A percentile compares a stretch with the other conserved stretches of the same genome.
phyloP scores from a whole-genome alignment of 2,888 invertebrate genomes.

The Cordylochernes scorpioides region DNA sequence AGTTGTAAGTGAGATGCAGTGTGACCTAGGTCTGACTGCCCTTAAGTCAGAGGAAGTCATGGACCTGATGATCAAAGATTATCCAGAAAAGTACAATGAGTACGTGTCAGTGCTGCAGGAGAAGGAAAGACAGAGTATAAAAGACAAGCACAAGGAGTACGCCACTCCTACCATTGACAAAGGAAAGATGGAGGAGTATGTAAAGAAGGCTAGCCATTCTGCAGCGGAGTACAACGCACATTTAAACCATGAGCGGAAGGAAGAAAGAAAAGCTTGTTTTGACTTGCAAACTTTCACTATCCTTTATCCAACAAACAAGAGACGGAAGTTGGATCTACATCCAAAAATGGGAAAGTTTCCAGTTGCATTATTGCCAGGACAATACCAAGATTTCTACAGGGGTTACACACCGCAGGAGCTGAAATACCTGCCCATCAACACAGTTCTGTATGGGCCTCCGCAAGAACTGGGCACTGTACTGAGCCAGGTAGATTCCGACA shows the following conservation, averaged over 20 bases:
- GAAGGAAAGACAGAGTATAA: slow-evolving; percentile 7
- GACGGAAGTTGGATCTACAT: slow-evolving; percentile 6
- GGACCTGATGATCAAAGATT: slow-evolving; percentile 65
- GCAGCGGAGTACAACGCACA: slow-evolving; percentile 66
- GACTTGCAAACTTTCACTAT: slow-evolving; percentile 72
- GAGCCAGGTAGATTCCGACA: slow-evolving; percentile 24
- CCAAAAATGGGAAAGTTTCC: slow-evolving; percentile 42
- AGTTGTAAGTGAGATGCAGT: slow-evolving; percentile 57
- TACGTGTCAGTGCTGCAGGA: slow-evolving; percentile 8
- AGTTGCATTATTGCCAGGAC: slow-evolving; percentile 78
- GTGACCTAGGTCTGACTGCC: slow-evolving; percentile 75
- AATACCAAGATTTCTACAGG: slow-evolving; percentile 64
- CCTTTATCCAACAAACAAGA: slow-evolving; percentile 36
- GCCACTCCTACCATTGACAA: slow-evolving; percentile 16
- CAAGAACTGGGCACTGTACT: slow-evolving; percentile 7
- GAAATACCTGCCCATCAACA: slow-evolving; percentile 72
- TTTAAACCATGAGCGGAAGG: slow-evolving; percentile 42
- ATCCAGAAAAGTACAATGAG: slow-evolving; percentile 11
- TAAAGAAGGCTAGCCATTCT: slow-evolving; percentile 54
- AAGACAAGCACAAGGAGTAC: slow-evolving; percentile 8
- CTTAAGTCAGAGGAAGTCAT: slow-evolving; percentile 70
- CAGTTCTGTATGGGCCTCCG: slow-evolving; percentile 39
- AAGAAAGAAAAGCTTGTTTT: slow-evolving; percentile 50
- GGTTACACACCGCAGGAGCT: slow-evolving; percentile 55
- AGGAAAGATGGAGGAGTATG: slow-evolving; percentile 30